A percentile compares a stretch with the other conserved stretches of the same genome.
Conservation (phyloP, 1,140 invertebrate genomes). For the Sycophaga agraensis region DNA sequence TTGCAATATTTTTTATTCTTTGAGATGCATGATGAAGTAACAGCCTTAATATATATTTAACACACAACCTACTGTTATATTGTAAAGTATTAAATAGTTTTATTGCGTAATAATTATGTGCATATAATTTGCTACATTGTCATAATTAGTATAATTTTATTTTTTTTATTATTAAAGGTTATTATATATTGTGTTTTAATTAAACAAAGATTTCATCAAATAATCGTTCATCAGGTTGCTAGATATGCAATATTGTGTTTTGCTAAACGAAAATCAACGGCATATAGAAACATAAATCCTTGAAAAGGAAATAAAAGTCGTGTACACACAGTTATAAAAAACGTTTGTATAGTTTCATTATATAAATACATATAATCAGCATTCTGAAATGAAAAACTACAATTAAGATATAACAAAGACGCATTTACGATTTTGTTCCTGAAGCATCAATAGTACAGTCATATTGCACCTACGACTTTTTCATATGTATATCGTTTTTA, state of each 20-base stretch:
- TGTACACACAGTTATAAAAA: too few species aligned
- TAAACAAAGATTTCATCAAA: background rate
- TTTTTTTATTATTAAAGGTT: conserved; percentile 33
- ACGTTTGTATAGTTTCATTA: conserved; percentile 23
- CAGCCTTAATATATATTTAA: conserved; percentile 31
- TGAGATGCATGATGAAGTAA: conserved; percentile 27
- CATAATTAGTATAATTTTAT: conserved; percentile 33
- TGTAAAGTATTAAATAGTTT: conserved; percentile 52
- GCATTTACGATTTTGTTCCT: conserved; percentile 19
- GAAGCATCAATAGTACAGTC: conserved; percentile 7
- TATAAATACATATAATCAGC: background rate
- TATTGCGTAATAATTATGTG: conserved; percentile 39
- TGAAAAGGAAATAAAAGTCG: background rate
- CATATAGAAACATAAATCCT: background rate
- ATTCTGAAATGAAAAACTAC: conserved; percentile 4
- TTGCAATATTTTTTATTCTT: conserved; percentile 25
- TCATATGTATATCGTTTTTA: conserved; percentile 3
- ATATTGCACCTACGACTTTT: background rate
- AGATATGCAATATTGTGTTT: background rate
- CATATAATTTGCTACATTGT: conserved; percentile 29
- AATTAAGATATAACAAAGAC: conserved; percentile 15
- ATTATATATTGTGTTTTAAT: conserved; percentile 23
- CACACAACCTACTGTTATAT: conserved; percentile 42
- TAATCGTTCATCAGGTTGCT: conserved; percentile 8
- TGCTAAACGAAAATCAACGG: conserved; percentile 2